These are phyloP conservation scores for Girardinus metallicus DNA, from an alignment of 2,797 vertebrate species.

Conservation along the genomic window DNA sequence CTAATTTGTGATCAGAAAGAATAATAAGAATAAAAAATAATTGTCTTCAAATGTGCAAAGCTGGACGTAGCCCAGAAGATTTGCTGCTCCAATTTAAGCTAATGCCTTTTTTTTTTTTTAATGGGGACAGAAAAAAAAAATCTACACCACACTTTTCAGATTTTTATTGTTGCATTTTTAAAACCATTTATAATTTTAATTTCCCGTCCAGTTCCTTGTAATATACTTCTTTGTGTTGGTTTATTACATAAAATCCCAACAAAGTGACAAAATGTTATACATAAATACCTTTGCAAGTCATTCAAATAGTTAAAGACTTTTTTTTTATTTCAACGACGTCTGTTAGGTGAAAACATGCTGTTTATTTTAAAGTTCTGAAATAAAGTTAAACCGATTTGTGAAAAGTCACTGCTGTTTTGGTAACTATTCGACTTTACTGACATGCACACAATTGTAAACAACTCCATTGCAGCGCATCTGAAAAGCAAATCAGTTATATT, in stretches of 20 bases:
- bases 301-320: neutral
- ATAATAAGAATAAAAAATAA: too few species aligned
- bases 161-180: neutral
- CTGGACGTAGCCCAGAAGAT: neutral
- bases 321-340: neutral
- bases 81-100: neutral
- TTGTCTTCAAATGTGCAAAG: neutral
- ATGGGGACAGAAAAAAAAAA: neutral
- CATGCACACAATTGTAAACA: conserved; percentile 17
- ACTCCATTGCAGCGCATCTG: neutral
- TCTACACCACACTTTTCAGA: neutral
- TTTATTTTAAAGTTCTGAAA: conserved; percentile 19
- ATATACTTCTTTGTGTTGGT: neutral
- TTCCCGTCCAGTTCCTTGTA: neutral
- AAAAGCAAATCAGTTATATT: conserved; percentile 27
- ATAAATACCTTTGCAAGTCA: neutral
- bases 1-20: neutral
- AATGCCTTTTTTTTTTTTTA: neutral
- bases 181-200: neutral
- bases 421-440: neutral
- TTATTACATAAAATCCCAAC: neutral
- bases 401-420: neutral
- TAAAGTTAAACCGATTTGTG: neutral
- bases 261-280: neutral
- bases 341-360: neutral